phyloP scores from a whole-genome alignment of 2,888 invertebrate genomes.

The Lysandra bellargus region DNA sequence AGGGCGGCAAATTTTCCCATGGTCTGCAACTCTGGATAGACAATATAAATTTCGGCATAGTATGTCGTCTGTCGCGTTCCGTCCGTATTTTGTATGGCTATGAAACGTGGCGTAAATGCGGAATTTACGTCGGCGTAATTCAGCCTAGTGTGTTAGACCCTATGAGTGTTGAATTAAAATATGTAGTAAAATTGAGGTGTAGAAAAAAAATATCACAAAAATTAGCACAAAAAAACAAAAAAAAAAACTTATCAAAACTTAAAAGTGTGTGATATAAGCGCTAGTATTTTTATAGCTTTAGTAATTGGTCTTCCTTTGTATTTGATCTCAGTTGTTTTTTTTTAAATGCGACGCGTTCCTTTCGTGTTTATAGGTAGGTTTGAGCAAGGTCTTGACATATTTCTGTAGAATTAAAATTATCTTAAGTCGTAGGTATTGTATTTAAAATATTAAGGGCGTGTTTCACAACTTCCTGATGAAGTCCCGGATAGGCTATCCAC shows the following conservation, averaged over 20 bases:
- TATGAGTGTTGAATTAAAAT: not conserved
- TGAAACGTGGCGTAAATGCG: no score
- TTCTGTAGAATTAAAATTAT: conserved; percentile 12
- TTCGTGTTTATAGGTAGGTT: conserved; percentile 5
- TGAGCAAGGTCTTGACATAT: conserved; percentile 18
- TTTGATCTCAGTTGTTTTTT: not conserved
- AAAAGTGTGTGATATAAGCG: not conserved
- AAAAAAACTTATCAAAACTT: no score
- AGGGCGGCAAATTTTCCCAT: no score
- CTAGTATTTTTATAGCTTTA: conserved; percentile 2
- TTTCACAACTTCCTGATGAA: no score
- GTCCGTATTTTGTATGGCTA: no score
- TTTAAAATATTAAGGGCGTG: not conserved
- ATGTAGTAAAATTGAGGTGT: not conserved
- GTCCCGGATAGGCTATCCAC: no score
- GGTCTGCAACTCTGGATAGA: no score
- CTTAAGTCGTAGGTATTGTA: not conserved
- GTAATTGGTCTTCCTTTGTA: conserved; percentile 13
- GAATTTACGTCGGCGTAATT: no score
- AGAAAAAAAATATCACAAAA: not conserved
- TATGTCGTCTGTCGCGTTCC: no score
- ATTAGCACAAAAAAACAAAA: not conserved
- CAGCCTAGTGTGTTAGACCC: no score
- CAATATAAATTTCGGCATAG: no score
- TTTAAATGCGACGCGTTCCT: conserved; percentile 30